phyloP scores from a whole-genome alignment of 2,888 invertebrate genomes.

The Acrocyrtus sp. region DNA sequence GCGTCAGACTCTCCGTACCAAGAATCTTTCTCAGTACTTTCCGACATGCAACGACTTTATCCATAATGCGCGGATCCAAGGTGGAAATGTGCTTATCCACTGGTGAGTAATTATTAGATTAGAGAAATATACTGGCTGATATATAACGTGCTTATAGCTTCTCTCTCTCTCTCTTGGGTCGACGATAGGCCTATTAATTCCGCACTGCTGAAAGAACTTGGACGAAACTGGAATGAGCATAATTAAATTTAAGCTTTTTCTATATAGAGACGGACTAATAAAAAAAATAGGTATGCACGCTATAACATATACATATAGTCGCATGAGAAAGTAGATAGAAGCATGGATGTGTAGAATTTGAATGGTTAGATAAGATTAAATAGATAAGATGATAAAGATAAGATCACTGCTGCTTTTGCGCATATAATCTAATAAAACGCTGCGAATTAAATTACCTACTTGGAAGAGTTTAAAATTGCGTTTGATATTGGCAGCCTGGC shows the following conservation, averaged over 20 bases:
- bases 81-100: slow-evolving; percentile 93
- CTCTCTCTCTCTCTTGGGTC: too few relatives aligned
- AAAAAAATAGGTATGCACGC: too few relatives aligned
- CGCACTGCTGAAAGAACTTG: background rate
- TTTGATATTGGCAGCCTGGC: slow-evolving; percentile 77
- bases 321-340: too few relatives aligned
- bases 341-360: too few relatives aligned
- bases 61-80: slow-evolving; percentile 87
- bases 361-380: too few relatives aligned
- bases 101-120: slow-evolving; percentile 73
- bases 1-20: slow-evolving; percentile 96
- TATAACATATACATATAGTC: too few relatives aligned
- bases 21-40: slow-evolving; percentile 92
- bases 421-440: background rate
- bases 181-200: too few relatives aligned
- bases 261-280: too few relatives aligned
- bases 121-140: too few relatives aligned
- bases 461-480: background rate
- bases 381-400: background rate
- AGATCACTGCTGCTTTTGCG: background rate
- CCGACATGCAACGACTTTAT: slow-evolving; percentile 96
- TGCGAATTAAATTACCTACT: too few relatives aligned
- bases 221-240: background rate
- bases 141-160: too few relatives aligned
- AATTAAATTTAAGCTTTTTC: too few relatives aligned